A percentile compares a stretch with the other conserved stretches of the same genome.
Conservation (phyloP, 2,888 invertebrate species). For the Tetragonisca angustula region DNA sequence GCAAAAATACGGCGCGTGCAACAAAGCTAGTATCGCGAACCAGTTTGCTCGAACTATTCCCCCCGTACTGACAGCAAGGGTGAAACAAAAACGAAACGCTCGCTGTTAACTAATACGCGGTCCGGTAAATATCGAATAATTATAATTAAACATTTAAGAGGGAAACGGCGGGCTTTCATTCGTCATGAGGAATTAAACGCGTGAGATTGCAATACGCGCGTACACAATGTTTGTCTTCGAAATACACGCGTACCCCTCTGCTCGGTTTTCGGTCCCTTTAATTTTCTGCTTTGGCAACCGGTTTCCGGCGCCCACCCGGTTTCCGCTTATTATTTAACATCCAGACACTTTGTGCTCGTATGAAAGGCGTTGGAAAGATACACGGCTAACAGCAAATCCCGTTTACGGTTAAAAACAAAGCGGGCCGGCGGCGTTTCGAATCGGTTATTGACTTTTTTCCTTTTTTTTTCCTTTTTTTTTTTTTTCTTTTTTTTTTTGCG, state of each 20-base stretch:
- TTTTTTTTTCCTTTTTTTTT: not conserved
- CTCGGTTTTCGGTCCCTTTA: conserved; percentile 10
- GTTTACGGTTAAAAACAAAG: conserved; percentile 10
- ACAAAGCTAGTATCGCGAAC: no score
- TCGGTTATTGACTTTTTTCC: not conserved
- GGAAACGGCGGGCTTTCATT: not conserved
- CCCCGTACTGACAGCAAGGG: no score
- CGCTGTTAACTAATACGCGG: conserved; percentile 20
- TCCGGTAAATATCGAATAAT: conserved; percentile 36
- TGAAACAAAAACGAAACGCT: no score
- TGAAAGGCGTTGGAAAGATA: not conserved
- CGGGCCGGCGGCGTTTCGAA: not conserved
- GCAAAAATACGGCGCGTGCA: no score
- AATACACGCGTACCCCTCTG: conserved; percentile 7
- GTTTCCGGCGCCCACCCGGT: not conserved
- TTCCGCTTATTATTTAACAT: conserved; percentile 14
- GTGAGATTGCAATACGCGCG: conserved; percentile 22
- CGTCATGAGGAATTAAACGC: conserved; percentile 35
- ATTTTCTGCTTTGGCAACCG: conserved; percentile 14
- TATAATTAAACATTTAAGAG: conserved; percentile 45
- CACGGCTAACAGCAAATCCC: not conserved
- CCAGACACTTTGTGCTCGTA: not conserved
- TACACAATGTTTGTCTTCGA: conserved; percentile 22
- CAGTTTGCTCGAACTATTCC: no score
- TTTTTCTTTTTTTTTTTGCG: not conserved